Percentiles rank a stretch among this genome's conserved stretches.
Evolutionary conservation across 2,888 invertebrate genomes (phyloP).

Genomic region (Papilio elwesi): DNA sequence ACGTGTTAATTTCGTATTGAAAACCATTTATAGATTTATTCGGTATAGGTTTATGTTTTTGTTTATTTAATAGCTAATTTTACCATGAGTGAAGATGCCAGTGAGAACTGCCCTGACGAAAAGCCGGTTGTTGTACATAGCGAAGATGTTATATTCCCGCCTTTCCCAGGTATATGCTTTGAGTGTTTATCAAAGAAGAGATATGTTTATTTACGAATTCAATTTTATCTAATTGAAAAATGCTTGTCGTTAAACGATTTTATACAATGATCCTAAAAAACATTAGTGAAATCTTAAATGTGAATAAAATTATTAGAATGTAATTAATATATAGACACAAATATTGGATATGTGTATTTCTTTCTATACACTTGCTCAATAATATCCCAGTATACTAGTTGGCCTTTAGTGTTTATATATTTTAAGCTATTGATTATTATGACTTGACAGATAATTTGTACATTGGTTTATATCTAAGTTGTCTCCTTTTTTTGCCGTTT

Average conservation of each 20-base stretch:
- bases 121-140: constrained; percentile 68
- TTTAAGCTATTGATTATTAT: too few relatives aligned
- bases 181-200: background rate
- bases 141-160: constrained; percentile 71
- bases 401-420: too few relatives aligned
- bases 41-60: constrained; percentile 18
- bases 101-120: constrained; percentile 62
- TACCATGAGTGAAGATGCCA: constrained; percentile 69
- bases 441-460: too few relatives aligned
- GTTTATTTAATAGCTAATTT: constrained; percentile 45
- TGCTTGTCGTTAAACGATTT: too few relatives aligned
- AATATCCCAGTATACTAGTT: too few relatives aligned
- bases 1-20: constrained; percentile 5
- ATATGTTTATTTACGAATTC: background rate
- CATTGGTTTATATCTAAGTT: background rate
- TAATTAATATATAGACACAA: too few relatives aligned
- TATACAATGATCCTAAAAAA: too few relatives aligned
- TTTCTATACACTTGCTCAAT: too few relatives aligned
- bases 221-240: too few relatives aligned
- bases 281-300: too few relatives aligned
- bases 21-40: constrained; percentile 15
- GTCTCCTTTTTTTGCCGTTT: background rate
- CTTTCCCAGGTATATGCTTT: constrained; percentile 66
- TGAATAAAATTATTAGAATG: too few relatives aligned
- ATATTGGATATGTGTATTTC: too few relatives aligned